Conservation (phyloP, 2,113 vertebrate genomes). For the Nematolebias whitei region DNA sequence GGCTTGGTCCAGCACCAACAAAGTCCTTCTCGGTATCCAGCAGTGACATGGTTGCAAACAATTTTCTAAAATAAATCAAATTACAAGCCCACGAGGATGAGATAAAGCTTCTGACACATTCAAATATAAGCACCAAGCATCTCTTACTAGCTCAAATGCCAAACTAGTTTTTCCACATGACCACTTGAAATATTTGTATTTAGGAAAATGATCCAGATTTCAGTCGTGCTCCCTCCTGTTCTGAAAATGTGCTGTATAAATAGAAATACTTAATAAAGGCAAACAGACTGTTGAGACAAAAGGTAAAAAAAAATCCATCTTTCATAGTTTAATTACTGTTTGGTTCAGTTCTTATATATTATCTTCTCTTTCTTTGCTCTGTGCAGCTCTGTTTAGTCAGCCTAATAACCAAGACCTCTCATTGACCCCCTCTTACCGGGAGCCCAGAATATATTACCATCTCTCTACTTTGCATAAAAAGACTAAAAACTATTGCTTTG, state of each 20-base stretch:
- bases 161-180: no score
- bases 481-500: slow-evolving; percentile 55
- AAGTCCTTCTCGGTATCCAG: slow-evolving; percentile 4
- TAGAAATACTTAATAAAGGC: slow-evolving; percentile 56
- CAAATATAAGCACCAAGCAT: not conserved
- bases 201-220: slow-evolving; percentile 22
- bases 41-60: not conserved
- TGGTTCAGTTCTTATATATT: slow-evolving; percentile 37
- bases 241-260: slow-evolving; percentile 27
- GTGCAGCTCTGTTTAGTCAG: slow-evolving; percentile 64
- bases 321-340: slow-evolving; percentile 66
- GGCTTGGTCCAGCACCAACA: slow-evolving; percentile 14
- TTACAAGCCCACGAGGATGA: not conserved
- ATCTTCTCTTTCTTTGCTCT: slow-evolving; percentile 49
- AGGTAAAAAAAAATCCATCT: slow-evolving; percentile 65
- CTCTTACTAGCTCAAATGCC: not conserved
- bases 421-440: slow-evolving; percentile 39
- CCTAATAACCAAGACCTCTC: slow-evolving; percentile 56
- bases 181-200: no score
- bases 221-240: slow-evolving; percentile 10
- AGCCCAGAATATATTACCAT: slow-evolving; percentile 31
- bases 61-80: slow-evolving; percentile 11
- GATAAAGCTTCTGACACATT: not conserved
- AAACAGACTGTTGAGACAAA: slow-evolving; percentile 60
- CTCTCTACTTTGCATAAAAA: slow-evolving; percentile 58